Percentiles rank a stretch among this genome's conserved stretches.
These are phyloP conservation scores for Stegodyphus dumicola DNA, from an alignment of 1,140 invertebrate genomes.

Conservation along the genomic window DNA sequence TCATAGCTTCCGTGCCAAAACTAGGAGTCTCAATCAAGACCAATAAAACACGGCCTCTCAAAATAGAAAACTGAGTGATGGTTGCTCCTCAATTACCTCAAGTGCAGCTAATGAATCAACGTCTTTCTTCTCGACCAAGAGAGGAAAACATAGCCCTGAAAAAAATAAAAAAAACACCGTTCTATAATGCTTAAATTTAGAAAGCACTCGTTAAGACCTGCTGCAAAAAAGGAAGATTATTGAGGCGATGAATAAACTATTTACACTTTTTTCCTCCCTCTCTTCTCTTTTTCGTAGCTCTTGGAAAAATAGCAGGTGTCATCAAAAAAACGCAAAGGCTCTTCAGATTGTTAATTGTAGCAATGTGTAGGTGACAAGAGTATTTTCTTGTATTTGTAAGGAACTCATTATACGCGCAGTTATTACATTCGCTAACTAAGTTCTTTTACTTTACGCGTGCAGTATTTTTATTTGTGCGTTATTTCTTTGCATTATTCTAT, in stretches of 20 bases:
- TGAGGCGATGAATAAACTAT: neutral
- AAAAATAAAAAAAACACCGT: neutral
- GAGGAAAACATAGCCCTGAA: neutral
- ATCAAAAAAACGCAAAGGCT: too few relatives aligned
- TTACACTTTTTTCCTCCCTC: too few relatives aligned
- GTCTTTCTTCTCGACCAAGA: slow-evolving; percentile 17
- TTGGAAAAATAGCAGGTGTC: too few relatives aligned
- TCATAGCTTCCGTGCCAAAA: slow-evolving; percentile 25
- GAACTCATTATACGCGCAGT: too few relatives aligned
- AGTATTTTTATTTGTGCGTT: too few relatives aligned
- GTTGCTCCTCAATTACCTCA: slow-evolving; percentile 44
- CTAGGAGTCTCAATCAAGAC: slow-evolving; percentile 31
- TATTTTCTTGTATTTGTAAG: too few relatives aligned
- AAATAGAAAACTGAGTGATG: slow-evolving; percentile 48
- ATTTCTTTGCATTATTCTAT: too few relatives aligned
- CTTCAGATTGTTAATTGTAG: too few relatives aligned
- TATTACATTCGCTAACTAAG: too few relatives aligned
- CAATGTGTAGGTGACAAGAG: too few relatives aligned
- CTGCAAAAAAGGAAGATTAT: neutral
- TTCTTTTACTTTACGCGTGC: too few relatives aligned
- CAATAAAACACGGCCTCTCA: slow-evolving; percentile 44
- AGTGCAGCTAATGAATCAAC: slow-evolving; percentile 49
- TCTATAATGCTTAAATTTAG: neutral
- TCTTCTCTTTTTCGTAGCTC: too few relatives aligned
- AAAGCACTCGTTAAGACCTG: neutral